A percentile compares a stretch with the other conserved stretches of the same genome.
Conservation (phyloP, 1,140 invertebrate genomes). For the Periplaneta americana region DNA sequence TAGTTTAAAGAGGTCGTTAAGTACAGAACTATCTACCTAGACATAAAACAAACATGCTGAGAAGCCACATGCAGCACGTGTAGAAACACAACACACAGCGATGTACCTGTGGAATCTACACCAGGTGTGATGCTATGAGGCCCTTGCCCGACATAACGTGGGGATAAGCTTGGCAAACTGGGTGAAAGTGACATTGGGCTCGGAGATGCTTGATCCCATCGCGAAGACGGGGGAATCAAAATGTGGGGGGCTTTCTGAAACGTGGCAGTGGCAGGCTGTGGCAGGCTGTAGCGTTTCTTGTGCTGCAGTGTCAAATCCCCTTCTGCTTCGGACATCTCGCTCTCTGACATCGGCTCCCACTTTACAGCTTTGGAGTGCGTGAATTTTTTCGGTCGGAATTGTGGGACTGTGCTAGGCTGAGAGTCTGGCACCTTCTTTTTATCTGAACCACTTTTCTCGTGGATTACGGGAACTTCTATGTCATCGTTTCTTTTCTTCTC, state of each 20-base stretch:
- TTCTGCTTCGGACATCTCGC: slow-evolving; percentile 48
- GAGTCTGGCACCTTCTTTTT: not conserved
- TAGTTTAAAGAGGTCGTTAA: too few species aligned
- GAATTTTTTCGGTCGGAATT: slow-evolving; percentile 38
- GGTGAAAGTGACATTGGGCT: slow-evolving; percentile 53
- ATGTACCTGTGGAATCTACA: slow-evolving; percentile 39
- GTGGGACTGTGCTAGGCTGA: slow-evolving; percentile 19
- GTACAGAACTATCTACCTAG: too few species aligned
- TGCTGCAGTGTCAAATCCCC: not conserved
- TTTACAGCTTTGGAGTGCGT: slow-evolving; percentile 46
- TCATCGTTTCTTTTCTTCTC: slow-evolving; percentile 40
- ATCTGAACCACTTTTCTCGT: slow-evolving; percentile 36
- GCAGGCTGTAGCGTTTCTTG: slow-evolving; percentile 35
- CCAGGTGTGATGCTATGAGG: not conserved
- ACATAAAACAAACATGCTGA: not conserved
- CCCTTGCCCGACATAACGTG: slow-evolving; percentile 26
- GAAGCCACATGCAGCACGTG: not conserved
- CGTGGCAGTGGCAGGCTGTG: slow-evolving; percentile 24
- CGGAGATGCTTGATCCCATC: slow-evolving; percentile 49
- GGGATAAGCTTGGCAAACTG: slow-evolving; percentile 50
- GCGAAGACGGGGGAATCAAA: slow-evolving; percentile 31
- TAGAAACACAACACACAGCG: not conserved
- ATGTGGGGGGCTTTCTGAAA: slow-evolving; percentile 17
- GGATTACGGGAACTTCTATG: slow-evolving; percentile 56
- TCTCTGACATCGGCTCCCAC: slow-evolving; percentile 58